Evolutionary conservation across 2,888 invertebrate genomes (phyloP), one percentile per base, ranked within the genome.

Genomic region (Caenorhabditis auriculariae): DNA sequence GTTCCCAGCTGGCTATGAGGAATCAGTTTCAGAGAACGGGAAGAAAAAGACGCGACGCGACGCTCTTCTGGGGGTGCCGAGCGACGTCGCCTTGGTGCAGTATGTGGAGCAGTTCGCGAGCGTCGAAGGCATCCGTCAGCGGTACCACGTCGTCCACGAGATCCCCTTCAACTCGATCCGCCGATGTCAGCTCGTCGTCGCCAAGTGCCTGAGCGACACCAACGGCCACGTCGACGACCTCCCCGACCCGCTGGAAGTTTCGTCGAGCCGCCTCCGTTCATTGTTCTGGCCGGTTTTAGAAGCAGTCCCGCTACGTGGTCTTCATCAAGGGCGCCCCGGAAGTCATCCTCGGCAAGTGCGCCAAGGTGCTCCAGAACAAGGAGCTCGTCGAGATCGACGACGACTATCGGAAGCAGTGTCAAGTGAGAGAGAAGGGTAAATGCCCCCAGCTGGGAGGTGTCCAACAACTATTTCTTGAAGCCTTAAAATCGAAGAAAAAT

Each of bases 281-380:
- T n/a, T n/a, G n/a, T n/a, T n/a, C n/a, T n/a, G n/a, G n/a, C n/a
- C n/a, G 15, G 12, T 45, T 61, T 27, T 38, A 72, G 62, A 57
- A 58, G 7, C 60, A 73, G 45, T 53, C 67, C 17, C 58, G 76
- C 15, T 75, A 55, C 50, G 68, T 74, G 24, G 64, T 78, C 3
- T 76, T 78, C 75, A 74, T 77, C 42, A 80, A 80, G 63, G 80
- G 80, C 23, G 80, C 80, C 2, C 80, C 80, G 0, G 78, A 78
- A 53, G 67, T 75, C 17, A 72, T 78, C 39, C 61, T 80, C 3
- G 68, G 64, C 28, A 61, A 66, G 23, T 80, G 80, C 39, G 57
- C 57, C 2, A 60, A 65, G 26, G 63, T 69, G 15, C 55, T 64
- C 21, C 60, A 69, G 32, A 64, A 68, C 4, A 72, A 70, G 24